Percentiles rank a stretch among this genome's conserved stretches.
Evolutionary conservation across 2,113 vertebrate species (phyloP).

Genomic region (Macaca nemestrina): DNA sequence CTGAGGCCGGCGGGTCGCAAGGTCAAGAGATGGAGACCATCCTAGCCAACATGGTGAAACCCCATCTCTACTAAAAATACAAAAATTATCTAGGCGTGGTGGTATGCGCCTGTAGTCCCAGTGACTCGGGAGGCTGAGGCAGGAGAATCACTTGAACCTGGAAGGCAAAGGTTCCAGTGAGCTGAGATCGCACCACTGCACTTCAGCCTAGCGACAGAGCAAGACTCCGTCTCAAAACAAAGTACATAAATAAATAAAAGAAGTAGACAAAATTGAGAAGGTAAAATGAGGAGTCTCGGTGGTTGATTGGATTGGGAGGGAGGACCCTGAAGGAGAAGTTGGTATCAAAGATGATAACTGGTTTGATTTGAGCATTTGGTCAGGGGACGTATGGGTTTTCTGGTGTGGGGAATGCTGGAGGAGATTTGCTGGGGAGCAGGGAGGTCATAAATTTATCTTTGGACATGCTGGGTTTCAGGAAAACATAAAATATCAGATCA

Average conservation of each 20-base stretch:
- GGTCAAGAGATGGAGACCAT: too few relatives aligned
- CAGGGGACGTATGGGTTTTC: background rate
- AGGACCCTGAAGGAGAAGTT: background rate
- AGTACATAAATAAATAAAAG: too few relatives aligned
- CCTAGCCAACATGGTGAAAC: too few relatives aligned
- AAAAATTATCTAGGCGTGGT: too few relatives aligned
- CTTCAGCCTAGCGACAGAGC: too few relatives aligned
- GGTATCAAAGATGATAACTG: background rate
- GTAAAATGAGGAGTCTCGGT: background rate
- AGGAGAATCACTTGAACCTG: too few relatives aligned
- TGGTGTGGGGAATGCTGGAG: background rate
- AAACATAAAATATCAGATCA: background rate
- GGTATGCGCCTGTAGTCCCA: too few relatives aligned
- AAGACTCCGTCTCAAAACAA: too few relatives aligned
- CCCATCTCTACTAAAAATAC: too few relatives aligned
- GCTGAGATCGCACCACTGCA: too few relatives aligned
- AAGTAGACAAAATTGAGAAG: background rate
- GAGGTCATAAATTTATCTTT: background rate
- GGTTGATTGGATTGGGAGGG: background rate
- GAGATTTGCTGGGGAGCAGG: background rate
- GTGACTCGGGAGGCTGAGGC: too few relatives aligned
- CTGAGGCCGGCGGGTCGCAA: accelerated
- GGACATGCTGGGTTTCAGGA: background rate
- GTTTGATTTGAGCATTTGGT: background rate
- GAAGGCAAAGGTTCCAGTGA: too few relatives aligned